Evolutionary conservation across 2,113 vertebrate genomes (phyloP), one percentile per base, ranked within the genome.

Genomic region (Prunella fulvescens): DNA sequence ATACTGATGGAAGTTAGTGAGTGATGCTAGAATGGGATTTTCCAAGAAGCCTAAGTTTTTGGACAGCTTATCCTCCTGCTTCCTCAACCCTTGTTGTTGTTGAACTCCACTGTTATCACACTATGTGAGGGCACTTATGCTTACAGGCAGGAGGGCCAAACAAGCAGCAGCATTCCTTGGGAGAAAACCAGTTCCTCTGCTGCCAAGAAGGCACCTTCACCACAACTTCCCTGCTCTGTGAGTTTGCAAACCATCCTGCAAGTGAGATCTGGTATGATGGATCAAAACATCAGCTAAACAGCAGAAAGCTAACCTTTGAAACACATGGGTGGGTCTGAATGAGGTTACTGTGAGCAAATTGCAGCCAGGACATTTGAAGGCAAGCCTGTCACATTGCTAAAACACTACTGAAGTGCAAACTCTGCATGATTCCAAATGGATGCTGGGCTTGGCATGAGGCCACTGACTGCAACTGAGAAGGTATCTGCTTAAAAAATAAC

Each of bases 221-320:
- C 14, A 26, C 1, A 7, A 8, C 28, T 60, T 26, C 56, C 26
- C 26, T 81, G 12, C 31, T 87, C 4, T 4, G 15, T 0, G 7
- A 61, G 37, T 56, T 31, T 74, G 40, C 22, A 94, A 76, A 76
- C 29, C 26, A 64, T 39, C 4, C 8, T 47, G 28, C 23, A 45
- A 89, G 57, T 39, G 18, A 51, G 13, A 58, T 48, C 53, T 54
- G 40, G 5, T 54, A n/a, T 0, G 1, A 0, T 18, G 28, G 33
- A 79, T 44, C 31, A 72, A 91, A 79, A 48, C 51, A 66, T 14
- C 31, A 71, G 37, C 25, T 74, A 16, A 90, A 42, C 9, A 51
- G 42, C 13, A 86, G 56, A 83, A 86, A 86, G 26, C 17, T 42
- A 81, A 31, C 25, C 23, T 37, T 56, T 2, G 5, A 54, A 88